Evolutionary conservation across 2,113 vertebrate genomes (phyloP).

Genomic region (Alethe castanea): DNA sequence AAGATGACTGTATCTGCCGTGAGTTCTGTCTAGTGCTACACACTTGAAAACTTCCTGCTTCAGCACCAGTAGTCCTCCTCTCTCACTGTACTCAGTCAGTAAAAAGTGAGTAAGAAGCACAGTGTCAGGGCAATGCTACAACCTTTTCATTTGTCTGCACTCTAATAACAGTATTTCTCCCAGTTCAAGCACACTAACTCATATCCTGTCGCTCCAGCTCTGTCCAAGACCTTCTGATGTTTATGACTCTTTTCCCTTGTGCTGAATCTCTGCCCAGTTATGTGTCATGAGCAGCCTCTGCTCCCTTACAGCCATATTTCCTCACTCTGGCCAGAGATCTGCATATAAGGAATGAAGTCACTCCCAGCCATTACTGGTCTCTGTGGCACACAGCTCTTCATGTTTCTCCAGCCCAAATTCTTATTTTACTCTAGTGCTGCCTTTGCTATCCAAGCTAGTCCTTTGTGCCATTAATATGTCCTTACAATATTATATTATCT

Average conservation of each 20-base stretch:
- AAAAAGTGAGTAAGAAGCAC: neutral
- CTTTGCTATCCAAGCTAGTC: neutral
- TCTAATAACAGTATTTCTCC: neutral
- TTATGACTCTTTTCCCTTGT: neutral
- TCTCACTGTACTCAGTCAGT: neutral
- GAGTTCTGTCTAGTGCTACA: neutral
- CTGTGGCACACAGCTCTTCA: neutral
- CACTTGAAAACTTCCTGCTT: neutral
- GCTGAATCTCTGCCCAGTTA: conserved; percentile 20
- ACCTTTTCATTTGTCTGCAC: neutral
- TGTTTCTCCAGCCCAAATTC: neutral
- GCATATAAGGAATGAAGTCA: conserved; percentile 20
- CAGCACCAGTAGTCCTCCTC: neutral
- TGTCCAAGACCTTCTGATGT: neutral
- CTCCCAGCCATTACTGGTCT: conserved; percentile 34
- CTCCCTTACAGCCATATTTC: neutral
- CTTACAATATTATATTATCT: neutral
- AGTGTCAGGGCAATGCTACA: neutral
- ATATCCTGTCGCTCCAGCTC: neutral
- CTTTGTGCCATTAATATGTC: neutral
- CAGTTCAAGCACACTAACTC: neutral
- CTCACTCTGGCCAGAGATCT: neutral
- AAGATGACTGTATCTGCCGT: neutral
- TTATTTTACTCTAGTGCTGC: neutral
- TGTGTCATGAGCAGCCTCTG: neutral